Percentiles rank a stretch among this genome's conserved stretches.
phyloP scores from a whole-genome alignment of 2,888 invertebrate genomes.

The Leptopilina myrica region DNA sequence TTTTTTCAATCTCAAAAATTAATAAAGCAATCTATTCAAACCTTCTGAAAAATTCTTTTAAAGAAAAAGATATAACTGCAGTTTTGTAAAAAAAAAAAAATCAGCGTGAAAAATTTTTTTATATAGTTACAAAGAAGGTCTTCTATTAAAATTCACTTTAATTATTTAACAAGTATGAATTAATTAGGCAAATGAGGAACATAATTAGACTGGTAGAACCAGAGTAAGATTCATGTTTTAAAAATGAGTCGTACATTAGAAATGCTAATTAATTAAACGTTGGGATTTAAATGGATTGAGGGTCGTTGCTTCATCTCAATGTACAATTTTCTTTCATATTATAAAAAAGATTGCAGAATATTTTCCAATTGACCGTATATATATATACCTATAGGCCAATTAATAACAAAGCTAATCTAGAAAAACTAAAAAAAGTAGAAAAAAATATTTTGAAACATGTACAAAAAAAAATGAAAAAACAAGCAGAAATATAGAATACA shows the following conservation, averaged over 20 bases:
- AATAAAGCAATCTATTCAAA: too few relatives aligned
- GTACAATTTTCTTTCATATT: not conserved
- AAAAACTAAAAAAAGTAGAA: too few relatives aligned
- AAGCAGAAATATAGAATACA: too few relatives aligned
- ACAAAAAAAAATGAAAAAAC: not conserved
- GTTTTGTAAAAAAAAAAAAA: not conserved
- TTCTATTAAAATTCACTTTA: constrained; percentile 3
- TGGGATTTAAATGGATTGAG: constrained; percentile 23
- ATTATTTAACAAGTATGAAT: constrained; percentile 30
- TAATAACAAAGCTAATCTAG: not conserved
- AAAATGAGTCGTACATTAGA: constrained; percentile 26
- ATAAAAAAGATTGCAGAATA: not conserved
- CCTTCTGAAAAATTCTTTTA: too few relatives aligned
- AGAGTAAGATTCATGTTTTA: constrained; percentile 23
- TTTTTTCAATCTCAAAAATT: too few relatives aligned
- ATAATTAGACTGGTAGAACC: constrained; percentile 32
- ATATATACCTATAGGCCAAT: not conserved
- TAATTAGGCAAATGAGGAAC: constrained; percentile 32
- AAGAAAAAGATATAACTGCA: not conserved
- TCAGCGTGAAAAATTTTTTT: not conserved
- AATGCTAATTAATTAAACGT: constrained; percentile 29
- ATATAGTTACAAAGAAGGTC: constrained; percentile 17
- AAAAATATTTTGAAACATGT: not conserved
- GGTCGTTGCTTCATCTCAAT: constrained; percentile 32
- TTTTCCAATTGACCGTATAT: not conserved